A percentile compares a stretch with the other conserved stretches of the same genome.
phyloP scores from a whole-genome alignment of 1,140 invertebrate genomes.

The Macrostomum lignano region DNA sequence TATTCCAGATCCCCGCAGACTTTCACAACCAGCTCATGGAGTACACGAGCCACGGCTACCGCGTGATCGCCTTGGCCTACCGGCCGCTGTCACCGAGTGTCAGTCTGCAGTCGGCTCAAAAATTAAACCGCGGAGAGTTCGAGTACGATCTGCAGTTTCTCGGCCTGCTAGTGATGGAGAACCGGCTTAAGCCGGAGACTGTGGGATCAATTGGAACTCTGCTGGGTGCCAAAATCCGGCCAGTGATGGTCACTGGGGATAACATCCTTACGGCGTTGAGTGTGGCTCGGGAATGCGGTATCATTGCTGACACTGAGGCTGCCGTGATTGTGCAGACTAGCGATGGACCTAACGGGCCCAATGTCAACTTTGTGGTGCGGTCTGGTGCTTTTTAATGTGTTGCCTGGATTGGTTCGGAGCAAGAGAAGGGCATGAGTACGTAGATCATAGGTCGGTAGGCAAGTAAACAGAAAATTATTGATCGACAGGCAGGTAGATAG shows the following conservation, averaged over 20 bases:
- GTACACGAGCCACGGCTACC: conserved; percentile 56
- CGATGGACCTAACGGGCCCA: background rate
- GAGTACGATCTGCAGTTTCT: conserved; percentile 55
- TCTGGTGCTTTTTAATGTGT: too few species aligned
- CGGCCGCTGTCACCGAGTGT: conserved; percentile 32
- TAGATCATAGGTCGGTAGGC: too few species aligned
- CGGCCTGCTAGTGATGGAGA: conserved; percentile 65
- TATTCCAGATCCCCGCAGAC: too few species aligned
- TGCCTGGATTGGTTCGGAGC: too few species aligned
- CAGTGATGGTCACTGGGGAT: conserved; percentile 90
- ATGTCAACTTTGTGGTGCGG: too few species aligned
- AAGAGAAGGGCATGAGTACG: too few species aligned
- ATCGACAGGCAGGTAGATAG: too few species aligned
- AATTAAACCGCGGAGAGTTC: conserved; percentile 21
- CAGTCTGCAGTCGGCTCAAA: background rate
- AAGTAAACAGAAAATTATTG: too few species aligned
- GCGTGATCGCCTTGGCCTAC: conserved; percentile 52
- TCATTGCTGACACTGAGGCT: conserved; percentile 41
- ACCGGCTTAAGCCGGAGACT: conserved; percentile 57
- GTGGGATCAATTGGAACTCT: conserved; percentile 46
- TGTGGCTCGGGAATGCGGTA: conserved; percentile 73
- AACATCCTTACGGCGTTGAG: conserved; percentile 81
- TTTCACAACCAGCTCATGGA: conserved; percentile 37
- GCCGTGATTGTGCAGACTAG: conserved; percentile 39
- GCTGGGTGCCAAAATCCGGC: conserved; percentile 49